Evolutionary conservation across 2,113 vertebrate species (phyloP), one percentile per base, ranked within the genome.

Genomic region (Ursus arctos): DNA sequence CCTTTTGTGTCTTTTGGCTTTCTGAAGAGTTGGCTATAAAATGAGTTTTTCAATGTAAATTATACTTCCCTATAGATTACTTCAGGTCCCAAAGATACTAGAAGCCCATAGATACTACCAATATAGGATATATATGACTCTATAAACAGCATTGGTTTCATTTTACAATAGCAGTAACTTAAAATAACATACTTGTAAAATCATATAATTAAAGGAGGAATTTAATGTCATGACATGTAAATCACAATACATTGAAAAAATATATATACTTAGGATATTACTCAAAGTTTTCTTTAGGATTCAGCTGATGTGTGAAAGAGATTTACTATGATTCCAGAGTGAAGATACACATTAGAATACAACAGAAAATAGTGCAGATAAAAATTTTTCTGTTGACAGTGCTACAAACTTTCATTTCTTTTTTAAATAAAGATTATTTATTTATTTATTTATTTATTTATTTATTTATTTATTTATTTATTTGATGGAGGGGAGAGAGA

Each of bases 211-310:
- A 87, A 76, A 76, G 15, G 43, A 81, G 19, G 33, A 53, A 72
- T 18, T 77, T 59, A 84, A 74, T 65, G 53, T 67, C 51, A 15
- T 81, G 28, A 74, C 40, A 83, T 77, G 77, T 43, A 43, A 71
- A 87, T 87, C 21, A 82, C 79, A 76, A 77, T 80, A 69, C 76
- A 90, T 82, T n/a, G 4, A 87, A 91, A 88, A 84, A 87, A 79
- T 24, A 93, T 84, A 61, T 71, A 47, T 61, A 13, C 33, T 93
- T 57, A 43, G 7, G 7, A 6, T 71, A 51, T 53, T 91, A 84
- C 21, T 91, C 31, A 88, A 72, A 76, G 22, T 49, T 85, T 43
- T n/a, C 40, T 92, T 88, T 81, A 77, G 57, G 14, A 76, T 18
- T 85, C 18, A n/a, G 4, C n/a, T 76, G 55, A 76, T 4, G 1